Base-by-base conservation (phyloP, 2,113 vertebrate genomes). In the Anolis sagrei region DNA sequence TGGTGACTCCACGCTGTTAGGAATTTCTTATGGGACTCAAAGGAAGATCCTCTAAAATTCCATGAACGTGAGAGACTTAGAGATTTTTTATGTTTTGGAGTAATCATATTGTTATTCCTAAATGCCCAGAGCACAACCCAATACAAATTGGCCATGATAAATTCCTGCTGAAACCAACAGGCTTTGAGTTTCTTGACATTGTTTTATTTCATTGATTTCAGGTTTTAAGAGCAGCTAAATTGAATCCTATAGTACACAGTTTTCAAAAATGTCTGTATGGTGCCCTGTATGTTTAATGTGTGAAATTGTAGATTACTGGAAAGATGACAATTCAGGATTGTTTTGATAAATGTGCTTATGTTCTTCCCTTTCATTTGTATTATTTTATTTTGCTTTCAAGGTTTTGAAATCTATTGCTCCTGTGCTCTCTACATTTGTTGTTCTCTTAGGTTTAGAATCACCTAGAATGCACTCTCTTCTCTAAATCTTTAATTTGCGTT, bases 391-490 rank as follows among this genome's bases (percentile, higher is more conserved):
- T 2, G 1, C 48, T 13, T 82, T 74, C 29, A 78, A 13, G 64
- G 73, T 81, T 75, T 19, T 18, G 75, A 5, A 11, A 11, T 19
- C 0, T n/a, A 85, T 79, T 76, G 62, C 77, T 76, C 29, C 39
- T 29, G 81, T 5, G 0, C 51, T 10, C 4, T 84, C 49, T 2
- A 36, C 23, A 0, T 85, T 0, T 49, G 82, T 86, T 91, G 86
- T 44, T 87, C 48, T 76, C 18, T 61, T 0, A 81, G 68, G 32
- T 49, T 64, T 61, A 83, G 79, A 80, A 18, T 74, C 77, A n/a
- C 32, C 62, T 80, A 2, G 66, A 88, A 86, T 18, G 44, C 49
- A 2, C 48, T 86, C 76, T 92, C 5, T 2, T 9, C 6, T 74
- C 9, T 27, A 29, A 81, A 23, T 14, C n/a, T 73, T 84, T 86